These are phyloP conservation scores for Cryptotermes secundus DNA, from an alignment of 1,140 invertebrate genomes.

Conservation along the genomic window DNA sequence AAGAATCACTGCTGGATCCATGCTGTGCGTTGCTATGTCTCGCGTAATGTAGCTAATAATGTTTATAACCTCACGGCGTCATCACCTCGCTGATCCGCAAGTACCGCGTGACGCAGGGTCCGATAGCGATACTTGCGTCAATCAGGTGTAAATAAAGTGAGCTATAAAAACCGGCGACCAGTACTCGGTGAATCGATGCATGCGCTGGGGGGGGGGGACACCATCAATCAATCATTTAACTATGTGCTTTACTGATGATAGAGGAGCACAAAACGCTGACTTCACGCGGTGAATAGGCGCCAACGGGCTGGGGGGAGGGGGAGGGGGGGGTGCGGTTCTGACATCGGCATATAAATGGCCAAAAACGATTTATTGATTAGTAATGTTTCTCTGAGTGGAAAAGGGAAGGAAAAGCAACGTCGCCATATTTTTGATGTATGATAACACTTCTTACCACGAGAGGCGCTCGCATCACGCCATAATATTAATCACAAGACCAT, in stretches of 20 bases:
- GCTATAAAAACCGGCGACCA: background rate
- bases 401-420: background rate
- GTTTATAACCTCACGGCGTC: too few species aligned
- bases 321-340: background rate
- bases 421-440: conserved; percentile 26
- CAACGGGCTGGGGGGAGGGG: background rate
- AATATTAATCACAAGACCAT: background rate
- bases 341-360: conserved; percentile 23
- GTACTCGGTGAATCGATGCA: background rate
- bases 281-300: background rate
- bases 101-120: background rate
- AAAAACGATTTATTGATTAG: conserved; percentile 28
- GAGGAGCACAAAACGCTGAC: background rate
- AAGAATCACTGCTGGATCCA: too few species aligned
- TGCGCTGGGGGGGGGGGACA: background rate
- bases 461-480: conserved; percentile 10
- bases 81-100: background rate
- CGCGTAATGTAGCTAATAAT: too few species aligned
- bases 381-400: conserved; percentile 13
- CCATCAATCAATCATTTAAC: background rate
- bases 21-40: too few species aligned
- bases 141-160: background rate
- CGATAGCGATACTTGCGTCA: background rate
- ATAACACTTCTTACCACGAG: conserved; percentile 25
- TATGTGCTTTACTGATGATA: background rate